These are phyloP conservation scores for Phymanthus crucifer DNA, from an alignment of 92 coral and sea anemone genomes.

Conservation along the genomic window DNA sequence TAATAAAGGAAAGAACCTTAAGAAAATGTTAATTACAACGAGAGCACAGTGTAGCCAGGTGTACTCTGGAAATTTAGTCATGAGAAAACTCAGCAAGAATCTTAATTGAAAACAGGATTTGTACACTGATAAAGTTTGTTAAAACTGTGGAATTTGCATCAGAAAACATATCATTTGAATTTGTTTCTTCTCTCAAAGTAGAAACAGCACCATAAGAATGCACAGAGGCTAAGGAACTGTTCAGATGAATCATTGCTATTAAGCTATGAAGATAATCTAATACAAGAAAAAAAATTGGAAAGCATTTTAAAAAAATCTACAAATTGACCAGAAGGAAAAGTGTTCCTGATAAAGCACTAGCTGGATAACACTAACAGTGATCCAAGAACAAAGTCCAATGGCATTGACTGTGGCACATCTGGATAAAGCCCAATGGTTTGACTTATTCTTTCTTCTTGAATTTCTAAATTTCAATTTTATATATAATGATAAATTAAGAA, in stretches of 20 bases:
- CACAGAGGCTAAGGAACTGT: not conserved
- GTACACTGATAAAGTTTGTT: not conserved
- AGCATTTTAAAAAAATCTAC: not conserved
- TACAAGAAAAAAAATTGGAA: not conserved
- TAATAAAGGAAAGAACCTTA: not conserved
- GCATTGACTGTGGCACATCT: not conserved
- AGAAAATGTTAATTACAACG: not conserved
- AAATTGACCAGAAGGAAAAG: not conserved
- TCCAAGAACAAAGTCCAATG: not conserved
- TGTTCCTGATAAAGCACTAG: not conserved
- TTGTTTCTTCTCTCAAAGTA: not conserved
- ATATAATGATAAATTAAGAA: not conserved
- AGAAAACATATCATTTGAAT: not conserved
- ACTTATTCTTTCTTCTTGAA: not conserved
- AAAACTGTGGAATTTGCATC: not conserved
- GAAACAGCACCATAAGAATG: not conserved
- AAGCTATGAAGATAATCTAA: not conserved
- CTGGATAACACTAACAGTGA: not conserved
- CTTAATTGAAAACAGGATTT: not conserved
- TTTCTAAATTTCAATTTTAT: slow-evolving; percentile 1
- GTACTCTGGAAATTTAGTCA: not conserved
- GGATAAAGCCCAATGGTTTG: not conserved
- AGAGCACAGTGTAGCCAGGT: not conserved
- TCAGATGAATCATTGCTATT: not conserved
- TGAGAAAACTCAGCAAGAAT: not conserved